phyloP scores from a whole-genome alignment of 1,140 invertebrate species.

The Drosophila bocki region DNA sequence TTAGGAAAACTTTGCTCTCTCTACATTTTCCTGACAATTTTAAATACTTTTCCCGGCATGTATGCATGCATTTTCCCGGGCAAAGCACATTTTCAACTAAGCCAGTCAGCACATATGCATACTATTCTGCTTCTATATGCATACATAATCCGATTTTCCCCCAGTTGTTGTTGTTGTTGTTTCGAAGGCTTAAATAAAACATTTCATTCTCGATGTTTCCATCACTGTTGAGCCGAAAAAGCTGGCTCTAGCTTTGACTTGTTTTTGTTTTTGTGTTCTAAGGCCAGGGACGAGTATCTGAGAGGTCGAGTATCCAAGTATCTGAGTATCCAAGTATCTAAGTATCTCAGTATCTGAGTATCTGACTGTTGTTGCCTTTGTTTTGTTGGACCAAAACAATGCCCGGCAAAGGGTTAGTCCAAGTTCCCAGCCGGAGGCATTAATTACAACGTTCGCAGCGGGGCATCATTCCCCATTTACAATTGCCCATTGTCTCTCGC shows the following conservation, averaged over 20 bases:
- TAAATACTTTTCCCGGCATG: conserved; percentile 25
- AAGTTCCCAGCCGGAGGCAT: conserved; percentile 42
- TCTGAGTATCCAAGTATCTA: not conserved
- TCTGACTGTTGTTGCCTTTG: conserved; percentile 43
- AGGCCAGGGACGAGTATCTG: conserved; percentile 56
- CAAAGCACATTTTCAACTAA: conserved; percentile 12
- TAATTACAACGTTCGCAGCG: conserved; percentile 74
- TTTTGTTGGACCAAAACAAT: conserved; percentile 64
- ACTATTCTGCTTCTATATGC: conserved; percentile 7
- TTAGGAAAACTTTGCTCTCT: not conserved
- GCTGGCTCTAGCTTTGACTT: conserved; percentile 10
- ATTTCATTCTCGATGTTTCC: conserved; percentile 42
- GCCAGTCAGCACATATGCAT: conserved; percentile 14
- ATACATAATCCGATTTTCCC: conserved; percentile 36
- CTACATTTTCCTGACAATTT: not conserved
- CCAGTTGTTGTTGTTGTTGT: conserved; percentile 11
- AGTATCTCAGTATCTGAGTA: conserved; percentile 8
- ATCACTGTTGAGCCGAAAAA: conserved; percentile 11
- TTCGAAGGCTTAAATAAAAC: conserved; percentile 32
- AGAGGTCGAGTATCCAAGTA: not conserved
- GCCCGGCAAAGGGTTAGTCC: conserved; percentile 15
- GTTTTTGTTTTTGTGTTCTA: conserved; percentile 46
- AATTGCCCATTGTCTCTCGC: conserved; percentile 43
- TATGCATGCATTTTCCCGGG: conserved; percentile 4
- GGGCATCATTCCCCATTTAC: conserved; percentile 20